These are phyloP conservation scores for Falco rusticolus DNA, from an alignment of 2,797 vertebrate genomes.

Conservation along the genomic window DNA sequence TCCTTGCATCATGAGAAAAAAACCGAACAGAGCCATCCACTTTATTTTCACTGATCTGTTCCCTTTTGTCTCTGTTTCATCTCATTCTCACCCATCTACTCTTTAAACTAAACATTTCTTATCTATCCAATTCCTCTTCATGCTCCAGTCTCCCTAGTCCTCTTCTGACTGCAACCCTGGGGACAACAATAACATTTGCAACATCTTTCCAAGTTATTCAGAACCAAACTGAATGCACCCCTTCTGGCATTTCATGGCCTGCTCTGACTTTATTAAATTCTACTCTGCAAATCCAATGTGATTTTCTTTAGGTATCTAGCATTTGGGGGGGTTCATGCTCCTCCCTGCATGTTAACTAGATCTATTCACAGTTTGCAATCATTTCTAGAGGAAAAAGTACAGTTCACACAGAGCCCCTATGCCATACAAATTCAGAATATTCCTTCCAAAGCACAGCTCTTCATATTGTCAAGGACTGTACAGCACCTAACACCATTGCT, in stretches of 20 bases:
- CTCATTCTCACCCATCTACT: constrained; percentile 38
- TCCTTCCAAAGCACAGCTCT: background rate
- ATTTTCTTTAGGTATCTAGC: background rate
- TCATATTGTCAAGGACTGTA: background rate
- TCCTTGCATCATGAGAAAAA: constrained; percentile 16
- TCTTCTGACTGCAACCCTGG: constrained; percentile 31
- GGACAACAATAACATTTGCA: constrained; percentile 57
- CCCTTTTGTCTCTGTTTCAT: constrained; percentile 35
- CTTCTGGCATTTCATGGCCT: background rate
- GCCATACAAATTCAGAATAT: background rate
- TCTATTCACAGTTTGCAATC: background rate
- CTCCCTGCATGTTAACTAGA: background rate
- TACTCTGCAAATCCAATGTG: background rate
- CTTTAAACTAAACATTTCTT: constrained; percentile 49
- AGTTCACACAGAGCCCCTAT: background rate
- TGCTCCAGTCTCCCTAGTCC: background rate
- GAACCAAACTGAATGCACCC: background rate
- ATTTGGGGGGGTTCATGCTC: background rate
- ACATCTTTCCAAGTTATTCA: constrained; percentile 17
- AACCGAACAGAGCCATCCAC: constrained; percentile 11
- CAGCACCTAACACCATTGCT: background rate
- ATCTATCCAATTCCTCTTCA: constrained; percentile 52
- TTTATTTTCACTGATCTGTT: constrained; percentile 41
- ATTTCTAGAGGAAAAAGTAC: background rate
- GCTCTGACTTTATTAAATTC: constrained; percentile 14